phyloP scores from a whole-genome alignment of 2,113 vertebrate genomes.

The Sinocyclocheilus maitianheensis region DNA sequence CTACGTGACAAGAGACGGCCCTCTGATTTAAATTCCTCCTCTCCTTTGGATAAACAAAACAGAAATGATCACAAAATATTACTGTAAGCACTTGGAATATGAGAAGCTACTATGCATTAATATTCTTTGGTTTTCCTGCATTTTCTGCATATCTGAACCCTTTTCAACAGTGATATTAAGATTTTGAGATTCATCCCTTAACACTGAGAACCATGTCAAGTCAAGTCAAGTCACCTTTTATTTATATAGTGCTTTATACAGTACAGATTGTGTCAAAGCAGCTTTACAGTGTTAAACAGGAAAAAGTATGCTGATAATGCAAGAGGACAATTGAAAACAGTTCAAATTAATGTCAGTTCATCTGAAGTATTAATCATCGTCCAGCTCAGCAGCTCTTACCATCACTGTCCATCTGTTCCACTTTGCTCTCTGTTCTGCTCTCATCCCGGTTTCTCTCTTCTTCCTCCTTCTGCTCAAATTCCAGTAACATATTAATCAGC shows the following conservation, averaged over 20 bases:
- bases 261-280: no score
- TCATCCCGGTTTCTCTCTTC: slow-evolving; percentile 65
- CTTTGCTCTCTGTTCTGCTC: slow-evolving; percentile 61
- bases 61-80: background rate
- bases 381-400: slow-evolving; percentile 65
- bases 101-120: background rate
- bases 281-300: no score
- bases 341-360: no score
- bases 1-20: slow-evolving; percentile 66
- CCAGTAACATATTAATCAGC: slow-evolving; percentile 88
- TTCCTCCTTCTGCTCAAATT: slow-evolving; percentile 75
- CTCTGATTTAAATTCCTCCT: slow-evolving; percentile 71
- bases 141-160: no score
- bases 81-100: background rate
- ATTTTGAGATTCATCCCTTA: no score
- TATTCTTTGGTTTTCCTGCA: background rate
- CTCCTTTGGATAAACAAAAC: slow-evolving; percentile 49
- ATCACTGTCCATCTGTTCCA: slow-evolving; percentile 64
- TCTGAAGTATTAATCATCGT: no score
- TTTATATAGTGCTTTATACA: no score
- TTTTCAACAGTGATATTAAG: no score
- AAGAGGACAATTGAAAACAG: no score
- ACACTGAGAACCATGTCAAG: no score
- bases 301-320: no score
- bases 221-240: no score